Evolutionary conservation across 2,888 invertebrate species (phyloP), one percentile per base, ranked within the genome.

Genomic region (Nematopogon swammerdamellus): DNA sequence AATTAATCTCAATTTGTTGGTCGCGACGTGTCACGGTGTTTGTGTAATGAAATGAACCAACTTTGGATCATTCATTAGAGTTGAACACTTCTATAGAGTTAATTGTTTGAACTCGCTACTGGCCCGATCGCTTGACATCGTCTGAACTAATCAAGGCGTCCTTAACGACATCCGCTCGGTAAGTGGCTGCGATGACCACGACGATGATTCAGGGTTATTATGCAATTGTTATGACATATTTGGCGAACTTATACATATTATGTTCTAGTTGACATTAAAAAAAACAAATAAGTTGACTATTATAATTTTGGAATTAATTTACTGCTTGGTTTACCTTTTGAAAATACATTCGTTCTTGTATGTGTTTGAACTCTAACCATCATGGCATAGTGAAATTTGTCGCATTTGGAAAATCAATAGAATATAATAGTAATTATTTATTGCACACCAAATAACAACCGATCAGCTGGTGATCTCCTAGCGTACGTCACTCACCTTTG

Each of bases 21-120:
- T 62, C 64, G 58, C 64, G 63, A 69, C 68, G 70, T 72, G 77
- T 74, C 75, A 72, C 74, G 70, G 76, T 72, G 71, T 74, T 75
- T 75, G 70, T 75, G 65, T 72, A 72, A 72, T 72, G 70, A 70
- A 72, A 69, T 64, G 69, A 68, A 72, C 67, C 71, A 72, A 70
- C 67, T 67, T 67, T 71, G 72, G 65, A 70, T 72, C 75, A 72
- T 76, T 75, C 73, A 75, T 76, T 77, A 72, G 72, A 71, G 75
- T 74, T 71, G 76, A 72, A 72, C 77, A 75, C 75, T 76, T 75
- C 72, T 73, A 70, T 75, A 72, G 72, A 70, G 70, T 77, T 75
- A 74, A 77, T 77, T 77, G 75, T 76, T 75, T 77, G 77, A 79
- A 79, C 77, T 76, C 69, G 72, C 66, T 42, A 17, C 43, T 63